Evolutionary conservation across 1,140 invertebrate species (phyloP).

Genomic region (Drosophila micromelanica): DNA sequence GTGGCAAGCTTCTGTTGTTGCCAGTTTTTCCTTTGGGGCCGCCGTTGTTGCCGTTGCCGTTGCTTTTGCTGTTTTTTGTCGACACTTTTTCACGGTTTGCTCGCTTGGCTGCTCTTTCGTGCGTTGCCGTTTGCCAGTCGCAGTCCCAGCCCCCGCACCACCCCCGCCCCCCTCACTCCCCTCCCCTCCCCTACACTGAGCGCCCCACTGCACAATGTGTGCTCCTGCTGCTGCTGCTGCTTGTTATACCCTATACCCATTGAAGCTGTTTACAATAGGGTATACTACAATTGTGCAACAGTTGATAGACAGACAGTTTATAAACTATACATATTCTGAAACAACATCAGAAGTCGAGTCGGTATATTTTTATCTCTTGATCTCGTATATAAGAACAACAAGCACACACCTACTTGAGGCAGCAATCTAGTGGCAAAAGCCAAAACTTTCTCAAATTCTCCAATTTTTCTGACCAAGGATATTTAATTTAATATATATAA

Average conservation of each 20-base stretch:
- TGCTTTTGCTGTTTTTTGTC: constrained; percentile 71
- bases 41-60: constrained; percentile 30
- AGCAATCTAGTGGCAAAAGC: too few relatives aligned
- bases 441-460: too few relatives aligned
- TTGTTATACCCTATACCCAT: constrained; percentile 5
- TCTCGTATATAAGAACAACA: too few relatives aligned
- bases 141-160: constrained; percentile 3
- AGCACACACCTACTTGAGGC: too few relatives aligned
- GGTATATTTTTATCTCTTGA: too few relatives aligned
- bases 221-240: constrained; percentile 18
- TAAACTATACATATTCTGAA: too few relatives aligned
- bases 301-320: neutral
- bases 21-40: constrained; percentile 55
- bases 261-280: neutral
- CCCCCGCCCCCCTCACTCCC: neutral
- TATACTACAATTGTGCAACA: neutral
- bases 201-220: constrained; percentile 15
- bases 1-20: constrained; percentile 25
- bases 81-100: constrained; percentile 82
- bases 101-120: constrained; percentile 81
- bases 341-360: too few relatives aligned
- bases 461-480: too few relatives aligned
- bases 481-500: too few relatives aligned
- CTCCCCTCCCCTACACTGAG: neutral
- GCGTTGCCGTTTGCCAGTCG: constrained; percentile 61